These are phyloP conservation scores for Zaprionus davidi DNA, from an alignment of 1,140 invertebrate genomes.

Conservation along the genomic window DNA sequence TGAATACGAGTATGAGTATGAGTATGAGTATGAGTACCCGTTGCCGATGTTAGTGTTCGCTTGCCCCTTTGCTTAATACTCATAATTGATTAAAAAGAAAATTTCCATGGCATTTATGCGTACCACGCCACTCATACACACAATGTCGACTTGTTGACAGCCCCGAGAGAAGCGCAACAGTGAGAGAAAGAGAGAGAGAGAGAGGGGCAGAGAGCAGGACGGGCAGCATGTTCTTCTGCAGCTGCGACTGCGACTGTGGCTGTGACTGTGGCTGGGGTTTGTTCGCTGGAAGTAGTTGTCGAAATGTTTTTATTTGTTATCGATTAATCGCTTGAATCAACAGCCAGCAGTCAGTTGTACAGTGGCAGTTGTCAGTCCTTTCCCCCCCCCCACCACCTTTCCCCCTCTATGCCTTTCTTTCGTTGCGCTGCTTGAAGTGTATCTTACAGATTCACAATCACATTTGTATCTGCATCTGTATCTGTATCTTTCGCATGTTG, in stretches of 20 bases:
- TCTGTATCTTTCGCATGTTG: conserved; percentile 45
- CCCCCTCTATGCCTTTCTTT: not conserved
- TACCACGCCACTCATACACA: conserved; percentile 78
- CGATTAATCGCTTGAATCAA: conserved; percentile 83
- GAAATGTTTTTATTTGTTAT: conserved; percentile 84
- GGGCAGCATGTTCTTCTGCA: not conserved
- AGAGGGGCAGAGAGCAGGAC: not conserved
- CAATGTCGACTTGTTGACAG: conserved; percentile 81
- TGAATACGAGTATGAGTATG: conserved; percentile 22
- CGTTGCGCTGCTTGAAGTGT: conserved; percentile 13
- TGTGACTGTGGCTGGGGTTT: conserved; percentile 31
- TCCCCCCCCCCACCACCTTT: not conserved
- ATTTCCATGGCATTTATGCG: conserved; percentile 82
- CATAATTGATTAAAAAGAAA: conserved; percentile 84
- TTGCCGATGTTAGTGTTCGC: conserved; percentile 35
- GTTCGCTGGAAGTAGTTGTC: conserved; percentile 79
- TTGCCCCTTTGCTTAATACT: conserved; percentile 73
- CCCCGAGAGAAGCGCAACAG: conserved; percentile 30
- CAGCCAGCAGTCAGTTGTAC: conserved; percentile 52
- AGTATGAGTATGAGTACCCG: conserved; percentile 14
- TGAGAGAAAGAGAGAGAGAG: not conserved
- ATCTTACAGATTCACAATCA: conserved; percentile 44
- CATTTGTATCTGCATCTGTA: conserved; percentile 28
- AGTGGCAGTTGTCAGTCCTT: conserved; percentile 56
- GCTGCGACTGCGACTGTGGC: conserved; percentile 6